Percentiles rank a stretch among this genome's conserved stretches.
phyloP scores from a whole-genome alignment of 2,888 invertebrate genomes.

The Eurytoma adleriae region DNA sequence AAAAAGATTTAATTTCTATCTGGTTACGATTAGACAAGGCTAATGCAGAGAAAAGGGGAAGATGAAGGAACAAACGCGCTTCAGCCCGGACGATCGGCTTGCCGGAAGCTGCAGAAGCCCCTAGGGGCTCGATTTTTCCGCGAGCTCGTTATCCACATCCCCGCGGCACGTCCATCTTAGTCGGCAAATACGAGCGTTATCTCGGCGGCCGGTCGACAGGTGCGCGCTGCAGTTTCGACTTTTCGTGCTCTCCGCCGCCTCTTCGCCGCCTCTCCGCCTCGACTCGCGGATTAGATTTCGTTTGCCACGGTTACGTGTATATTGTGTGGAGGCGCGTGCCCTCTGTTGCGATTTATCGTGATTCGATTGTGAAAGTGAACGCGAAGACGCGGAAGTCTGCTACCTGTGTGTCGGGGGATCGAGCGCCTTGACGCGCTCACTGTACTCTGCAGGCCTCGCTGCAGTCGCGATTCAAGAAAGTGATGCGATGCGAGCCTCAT shows the following conservation, averaged over 20 bases:
- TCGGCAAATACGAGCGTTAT: conserved; percentile 46
- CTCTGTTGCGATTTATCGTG: conserved; percentile 45
- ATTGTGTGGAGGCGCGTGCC: conserved; percentile 22
- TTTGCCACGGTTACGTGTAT: conserved; percentile 35
- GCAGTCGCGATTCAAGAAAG: no score
- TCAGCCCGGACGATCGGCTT: no score
- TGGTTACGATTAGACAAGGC: no score
- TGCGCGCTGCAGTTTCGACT: conserved; percentile 4
- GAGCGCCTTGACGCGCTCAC: no score
- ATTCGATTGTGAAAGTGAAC: conserved; percentile 46
- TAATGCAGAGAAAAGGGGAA: no score
- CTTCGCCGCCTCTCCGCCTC: neutral
- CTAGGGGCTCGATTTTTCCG: neutral
- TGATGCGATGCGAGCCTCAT: no score
- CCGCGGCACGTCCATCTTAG: conserved; percentile 32
- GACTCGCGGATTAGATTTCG: conserved; percentile 37
- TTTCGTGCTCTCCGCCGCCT: neutral
- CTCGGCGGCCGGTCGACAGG: conserved; percentile 40
- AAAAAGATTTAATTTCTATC: no score
- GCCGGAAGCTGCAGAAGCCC: no score
- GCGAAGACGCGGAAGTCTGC: conserved; percentile 32
- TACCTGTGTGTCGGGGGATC: neutral
- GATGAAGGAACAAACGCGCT: no score
- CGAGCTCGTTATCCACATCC: conserved; percentile 1
- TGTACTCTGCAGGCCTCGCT: no score